Evolutionary conservation across 2,113 vertebrate species (phyloP), one percentile per base, ranked within the genome.

Genomic region (Lepisosteus oculatus): DNA sequence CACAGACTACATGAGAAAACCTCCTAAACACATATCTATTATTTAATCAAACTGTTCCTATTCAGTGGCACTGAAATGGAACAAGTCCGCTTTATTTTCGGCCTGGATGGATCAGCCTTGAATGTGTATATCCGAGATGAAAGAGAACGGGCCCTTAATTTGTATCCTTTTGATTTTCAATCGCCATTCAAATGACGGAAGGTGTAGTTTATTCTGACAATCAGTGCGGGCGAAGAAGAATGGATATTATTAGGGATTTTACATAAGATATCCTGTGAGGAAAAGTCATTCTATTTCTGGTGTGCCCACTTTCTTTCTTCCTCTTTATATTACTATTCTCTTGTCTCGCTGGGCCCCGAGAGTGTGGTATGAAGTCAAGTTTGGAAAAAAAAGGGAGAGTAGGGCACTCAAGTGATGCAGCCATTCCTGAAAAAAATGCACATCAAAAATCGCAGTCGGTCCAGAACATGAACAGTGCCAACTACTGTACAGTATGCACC

Each of bases 1-100:
- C 95, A 94, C 94, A 97, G 87, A 82, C 90, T 89, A 84, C 93
- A 93, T 90, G 83, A 94, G 88, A 90, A 88, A 86, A 83, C 85
- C 91, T 92, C 87, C 90, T 91, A 89, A 95, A 95, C 95, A 94
- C 94, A 94, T 94, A 96, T 95, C 94, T 95, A 97, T 97, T 98
- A 98, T 96, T 99, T 94, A 95, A 97, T 96, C 96, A 98, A 95
- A 96, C 93, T 92, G 82, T 90, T 95, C 92, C 93, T 92, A 92
- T 93, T 94, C 92, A 92, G 92, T 91, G 91, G 85, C 91, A 85
- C 88, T 88, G 85, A 86, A 81, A 86, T 86, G 90, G 88, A 88
- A 72, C 69, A 86, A 89, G 85, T 84, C 86, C 88, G 88, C 92
- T 93, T 94, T 95, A 95, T 94, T 94, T 95, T 92, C 90, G 88